Evolutionary conservation across 2,888 invertebrate genomes (phyloP).

Genomic region (Lycocerus yunnanus): DNA sequence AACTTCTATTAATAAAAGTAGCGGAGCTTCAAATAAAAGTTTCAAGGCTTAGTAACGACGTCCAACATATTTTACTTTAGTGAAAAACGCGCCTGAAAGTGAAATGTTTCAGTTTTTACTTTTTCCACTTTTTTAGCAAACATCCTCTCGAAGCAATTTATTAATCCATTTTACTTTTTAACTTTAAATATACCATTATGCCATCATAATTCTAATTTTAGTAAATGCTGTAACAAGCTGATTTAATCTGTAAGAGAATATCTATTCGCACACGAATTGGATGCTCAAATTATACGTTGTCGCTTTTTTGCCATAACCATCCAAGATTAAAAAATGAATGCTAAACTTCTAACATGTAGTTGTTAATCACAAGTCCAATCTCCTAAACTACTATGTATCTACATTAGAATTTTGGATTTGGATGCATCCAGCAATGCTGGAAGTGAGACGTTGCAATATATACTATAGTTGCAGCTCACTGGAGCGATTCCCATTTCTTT

Average conservation of each 20-base stretch:
- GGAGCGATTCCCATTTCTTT: background rate
- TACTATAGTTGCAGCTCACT: background rate
- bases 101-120: background rate
- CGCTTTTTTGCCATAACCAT: background rate
- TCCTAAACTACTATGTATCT: background rate
- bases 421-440: background rate
- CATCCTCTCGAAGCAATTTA: background rate
- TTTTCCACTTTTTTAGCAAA: background rate
- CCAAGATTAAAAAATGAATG: background rate
- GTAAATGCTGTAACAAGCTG: background rate
- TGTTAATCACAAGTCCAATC: background rate
- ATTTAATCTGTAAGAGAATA: background rate
- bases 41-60: constrained; percentile 17
- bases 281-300: background rate
- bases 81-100: background rate
- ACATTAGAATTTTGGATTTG: background rate
- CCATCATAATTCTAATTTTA: background rate
- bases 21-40: constrained; percentile 18
- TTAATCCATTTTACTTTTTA: background rate
- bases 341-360: background rate
- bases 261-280: background rate
- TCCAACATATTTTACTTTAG: constrained; percentile 16
- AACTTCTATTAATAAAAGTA: constrained; percentile 14
- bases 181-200: background rate
- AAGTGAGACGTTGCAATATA: background rate